Percentiles rank a stretch among this genome's conserved stretches.
Evolutionary conservation across 2,113 vertebrate species (phyloP).

Genomic region (Tiliqua scincoides): DNA sequence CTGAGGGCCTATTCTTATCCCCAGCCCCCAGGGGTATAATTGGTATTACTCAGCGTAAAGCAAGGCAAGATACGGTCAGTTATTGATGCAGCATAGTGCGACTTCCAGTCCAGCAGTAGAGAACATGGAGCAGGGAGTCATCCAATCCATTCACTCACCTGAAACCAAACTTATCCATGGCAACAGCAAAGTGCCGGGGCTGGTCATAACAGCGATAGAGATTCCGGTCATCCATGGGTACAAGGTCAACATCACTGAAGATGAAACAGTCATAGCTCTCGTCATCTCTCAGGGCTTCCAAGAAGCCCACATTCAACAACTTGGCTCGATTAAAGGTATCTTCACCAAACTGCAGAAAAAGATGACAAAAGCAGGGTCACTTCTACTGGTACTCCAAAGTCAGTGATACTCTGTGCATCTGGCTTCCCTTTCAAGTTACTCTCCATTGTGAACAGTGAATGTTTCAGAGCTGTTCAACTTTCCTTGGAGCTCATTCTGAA

Average conservation of each 20-base stretch:
- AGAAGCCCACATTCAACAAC: conserved; percentile 94
- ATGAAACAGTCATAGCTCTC: conserved; percentile 96
- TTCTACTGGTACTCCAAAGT: neutral
- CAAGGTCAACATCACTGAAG: conserved; percentile 97
- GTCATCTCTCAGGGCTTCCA: conserved; percentile 89
- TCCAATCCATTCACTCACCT: conserved; percentile 65
- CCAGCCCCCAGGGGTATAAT: too few relatives aligned
- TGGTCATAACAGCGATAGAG: conserved; percentile 98
- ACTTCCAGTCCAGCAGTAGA: neutral
- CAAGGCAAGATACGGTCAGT: neutral
- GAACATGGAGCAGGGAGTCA: neutral
- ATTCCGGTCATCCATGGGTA: conserved; percentile 99
- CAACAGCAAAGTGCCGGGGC: conserved; percentile 95
- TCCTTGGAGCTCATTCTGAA: too few relatives aligned
- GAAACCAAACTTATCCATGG: conserved; percentile 91
- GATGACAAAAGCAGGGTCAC: neutral
- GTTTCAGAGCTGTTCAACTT: neutral
- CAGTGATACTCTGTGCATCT: neutral
- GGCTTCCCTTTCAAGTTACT: neutral
- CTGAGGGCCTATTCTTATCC: too few relatives aligned
- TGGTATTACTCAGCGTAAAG: neutral
- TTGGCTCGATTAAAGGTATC: conserved; percentile 98
- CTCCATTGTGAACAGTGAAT: neutral
- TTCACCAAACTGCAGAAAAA: conserved; percentile 85
- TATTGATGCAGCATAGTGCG: neutral